phyloP scores from a whole-genome alignment of 2,113 vertebrate species.

The Mellivora capensis region DNA sequence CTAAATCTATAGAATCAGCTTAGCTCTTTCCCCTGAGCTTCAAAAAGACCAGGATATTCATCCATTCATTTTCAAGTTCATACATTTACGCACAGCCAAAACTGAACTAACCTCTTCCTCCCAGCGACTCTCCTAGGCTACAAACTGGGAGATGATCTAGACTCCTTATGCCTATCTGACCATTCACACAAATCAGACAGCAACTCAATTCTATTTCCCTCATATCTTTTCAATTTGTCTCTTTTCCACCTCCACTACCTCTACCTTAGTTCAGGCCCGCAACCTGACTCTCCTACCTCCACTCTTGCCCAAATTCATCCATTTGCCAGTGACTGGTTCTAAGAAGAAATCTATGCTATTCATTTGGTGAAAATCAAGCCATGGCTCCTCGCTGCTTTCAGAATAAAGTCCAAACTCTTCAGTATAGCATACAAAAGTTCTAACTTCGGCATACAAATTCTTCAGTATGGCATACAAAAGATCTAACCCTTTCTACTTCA shows the following conservation, averaged over 20 bases:
- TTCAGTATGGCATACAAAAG: neutral
- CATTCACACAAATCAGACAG: neutral
- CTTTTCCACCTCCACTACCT: neutral
- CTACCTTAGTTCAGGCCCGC: neutral
- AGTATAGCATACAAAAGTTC: neutral
- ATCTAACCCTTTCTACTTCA: neutral
- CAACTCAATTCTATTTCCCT: neutral
- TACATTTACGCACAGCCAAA: neutral
- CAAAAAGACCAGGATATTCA: neutral
- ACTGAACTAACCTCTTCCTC: neutral
- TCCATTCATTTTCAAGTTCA: constrained; percentile 19
- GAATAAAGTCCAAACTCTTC: constrained; percentile 11
- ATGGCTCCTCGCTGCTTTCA: neutral
- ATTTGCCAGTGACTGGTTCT: neutral
- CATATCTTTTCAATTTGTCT: neutral
- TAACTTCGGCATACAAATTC: neutral
- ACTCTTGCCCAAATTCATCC: constrained; percentile 10
- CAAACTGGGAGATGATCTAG: neutral
- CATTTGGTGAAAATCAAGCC: constrained; percentile 13
- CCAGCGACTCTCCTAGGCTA: neutral
- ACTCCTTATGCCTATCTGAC: neutral
- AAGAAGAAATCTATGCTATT: constrained; percentile 12
- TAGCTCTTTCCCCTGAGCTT: constrained; percentile 4
- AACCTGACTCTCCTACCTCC: neutral
- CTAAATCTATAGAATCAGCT: neutral